Percentiles rank a stretch among this genome's conserved stretches.
These are phyloP conservation scores for Cydia pomonella DNA, from an alignment of 1,140 invertebrate species.

Conservation along the genomic window DNA sequence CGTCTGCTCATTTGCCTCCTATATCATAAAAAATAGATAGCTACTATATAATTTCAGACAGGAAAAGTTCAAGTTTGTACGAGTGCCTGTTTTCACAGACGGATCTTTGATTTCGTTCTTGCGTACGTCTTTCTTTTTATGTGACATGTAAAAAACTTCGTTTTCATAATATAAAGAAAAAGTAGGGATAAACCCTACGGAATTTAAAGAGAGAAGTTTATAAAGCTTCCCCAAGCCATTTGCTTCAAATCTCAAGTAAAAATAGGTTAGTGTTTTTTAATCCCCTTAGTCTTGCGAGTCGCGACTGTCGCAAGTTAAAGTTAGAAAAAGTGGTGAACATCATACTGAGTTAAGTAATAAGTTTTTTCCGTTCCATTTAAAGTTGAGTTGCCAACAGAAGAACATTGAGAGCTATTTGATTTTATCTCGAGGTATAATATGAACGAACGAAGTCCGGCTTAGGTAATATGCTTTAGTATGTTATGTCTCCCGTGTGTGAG, in stretches of 20 bases:
- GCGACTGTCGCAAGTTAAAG: neutral
- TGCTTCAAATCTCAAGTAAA: conserved; percentile 13
- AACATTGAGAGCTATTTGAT: conserved; percentile 20
- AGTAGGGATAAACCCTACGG: neutral
- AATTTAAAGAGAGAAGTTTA: neutral
- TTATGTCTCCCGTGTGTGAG: neutral
- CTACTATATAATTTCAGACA: neutral
- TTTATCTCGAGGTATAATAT: neutral
- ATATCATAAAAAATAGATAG: too few relatives aligned
- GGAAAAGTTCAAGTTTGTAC: neutral
- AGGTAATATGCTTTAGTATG: conserved; percentile 1
- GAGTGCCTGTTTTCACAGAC: neutral
- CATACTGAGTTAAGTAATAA: conserved; percentile 21
- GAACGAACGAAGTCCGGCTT: neutral
- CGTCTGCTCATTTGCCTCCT: too few relatives aligned
- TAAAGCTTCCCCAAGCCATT: neutral
- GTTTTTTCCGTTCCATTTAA: conserved; percentile 28
- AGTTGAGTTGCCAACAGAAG: conserved; percentile 8
- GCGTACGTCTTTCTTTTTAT: conserved; percentile 53
- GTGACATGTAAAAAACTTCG: conserved; percentile 36
- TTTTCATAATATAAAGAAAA: neutral
- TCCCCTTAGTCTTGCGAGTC: conserved; percentile 8
- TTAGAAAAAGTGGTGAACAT: conserved; percentile 12
- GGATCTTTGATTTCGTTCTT: too few relatives aligned
- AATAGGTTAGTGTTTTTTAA: conserved; percentile 22